Percentiles rank a stretch among this genome's conserved stretches.
phyloP scores from a whole-genome alignment of 2,797 vertebrate genomes.

The Sphenodon punctatus region DNA sequence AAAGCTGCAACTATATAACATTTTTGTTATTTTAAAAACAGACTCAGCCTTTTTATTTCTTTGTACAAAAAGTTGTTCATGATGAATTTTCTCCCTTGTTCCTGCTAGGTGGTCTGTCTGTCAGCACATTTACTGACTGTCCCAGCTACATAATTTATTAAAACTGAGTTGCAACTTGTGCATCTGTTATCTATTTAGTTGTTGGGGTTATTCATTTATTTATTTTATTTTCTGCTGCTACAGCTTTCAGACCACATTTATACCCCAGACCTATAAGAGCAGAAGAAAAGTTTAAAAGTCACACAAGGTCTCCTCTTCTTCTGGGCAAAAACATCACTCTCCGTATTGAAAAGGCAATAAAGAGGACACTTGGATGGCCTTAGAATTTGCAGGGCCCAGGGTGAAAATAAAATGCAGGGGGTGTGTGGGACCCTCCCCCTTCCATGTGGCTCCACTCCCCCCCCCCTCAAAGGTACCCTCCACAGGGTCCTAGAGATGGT shows the following conservation, averaged over 20 bases:
- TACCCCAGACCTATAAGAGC: not conserved
- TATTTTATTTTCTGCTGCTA: not conserved
- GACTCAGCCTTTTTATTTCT: too few relatives aligned
- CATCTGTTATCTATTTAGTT: not conserved
- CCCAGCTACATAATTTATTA: not conserved
- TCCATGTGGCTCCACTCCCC: too few relatives aligned
- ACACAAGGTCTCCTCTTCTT: not conserved
- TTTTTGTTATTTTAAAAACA: too few relatives aligned
- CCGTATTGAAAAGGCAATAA: not conserved
- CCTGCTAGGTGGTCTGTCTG: too few relatives aligned
- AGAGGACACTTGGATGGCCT: too few relatives aligned
- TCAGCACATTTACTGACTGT: not conserved
- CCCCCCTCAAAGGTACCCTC: too few relatives aligned
- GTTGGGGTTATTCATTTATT: too few relatives aligned
- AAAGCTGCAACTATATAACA: too few relatives aligned
- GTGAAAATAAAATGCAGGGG: too few relatives aligned
- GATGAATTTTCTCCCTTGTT: not conserved
- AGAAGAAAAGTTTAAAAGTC: not conserved
- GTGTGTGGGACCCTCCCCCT: too few relatives aligned
- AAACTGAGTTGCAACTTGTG: rapidly evolving
- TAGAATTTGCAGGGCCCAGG: too few relatives aligned
- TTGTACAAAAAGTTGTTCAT: not conserved
- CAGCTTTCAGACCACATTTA: not conserved
- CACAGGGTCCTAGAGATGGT: too few relatives aligned
- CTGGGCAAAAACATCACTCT: not conserved